phyloP scores from a whole-genome alignment of 2,113 vertebrate species.

The Chionomys nivalis region DNA sequence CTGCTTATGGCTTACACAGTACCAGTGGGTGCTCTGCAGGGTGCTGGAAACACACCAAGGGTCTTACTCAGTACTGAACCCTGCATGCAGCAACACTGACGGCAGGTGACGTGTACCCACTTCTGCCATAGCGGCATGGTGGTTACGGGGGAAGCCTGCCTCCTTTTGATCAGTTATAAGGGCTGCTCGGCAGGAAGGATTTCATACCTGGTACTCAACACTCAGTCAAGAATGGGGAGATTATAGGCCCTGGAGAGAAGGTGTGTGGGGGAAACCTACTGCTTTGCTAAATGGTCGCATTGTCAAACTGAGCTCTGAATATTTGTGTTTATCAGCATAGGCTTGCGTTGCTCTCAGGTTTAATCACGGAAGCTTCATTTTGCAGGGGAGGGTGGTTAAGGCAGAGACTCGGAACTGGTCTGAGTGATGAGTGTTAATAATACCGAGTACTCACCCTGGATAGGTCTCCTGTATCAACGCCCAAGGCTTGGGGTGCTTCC shows the following conservation, averaged over 20 bases:
- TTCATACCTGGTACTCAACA: neutral
- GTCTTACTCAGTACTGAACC: neutral
- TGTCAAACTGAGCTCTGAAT: neutral
- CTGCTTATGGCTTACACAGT: neutral
- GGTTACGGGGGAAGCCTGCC: neutral
- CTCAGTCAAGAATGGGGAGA: too few species aligned
- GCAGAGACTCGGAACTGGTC: too few species aligned
- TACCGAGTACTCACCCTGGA: too few species aligned
- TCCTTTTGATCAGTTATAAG: neutral
- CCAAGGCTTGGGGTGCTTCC: too few species aligned
- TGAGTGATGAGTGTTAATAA: too few species aligned
- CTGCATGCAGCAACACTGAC: neutral
- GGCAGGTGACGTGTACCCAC: neutral
- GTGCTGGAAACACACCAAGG: neutral
- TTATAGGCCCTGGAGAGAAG: neutral
- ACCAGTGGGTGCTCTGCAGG: neutral
- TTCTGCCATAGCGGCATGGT: neutral
- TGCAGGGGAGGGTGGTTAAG: too few species aligned
- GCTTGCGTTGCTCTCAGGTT: neutral
- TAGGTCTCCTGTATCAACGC: too few species aligned
- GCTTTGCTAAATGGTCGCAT: neutral
- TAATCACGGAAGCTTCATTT: neutral
- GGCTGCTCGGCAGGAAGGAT: neutral
- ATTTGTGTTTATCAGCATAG: neutral
- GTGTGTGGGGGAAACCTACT: neutral